Base-by-base conservation (phyloP, 2,888 invertebrate genomes). In the Perizoma affinitatum region DNA sequence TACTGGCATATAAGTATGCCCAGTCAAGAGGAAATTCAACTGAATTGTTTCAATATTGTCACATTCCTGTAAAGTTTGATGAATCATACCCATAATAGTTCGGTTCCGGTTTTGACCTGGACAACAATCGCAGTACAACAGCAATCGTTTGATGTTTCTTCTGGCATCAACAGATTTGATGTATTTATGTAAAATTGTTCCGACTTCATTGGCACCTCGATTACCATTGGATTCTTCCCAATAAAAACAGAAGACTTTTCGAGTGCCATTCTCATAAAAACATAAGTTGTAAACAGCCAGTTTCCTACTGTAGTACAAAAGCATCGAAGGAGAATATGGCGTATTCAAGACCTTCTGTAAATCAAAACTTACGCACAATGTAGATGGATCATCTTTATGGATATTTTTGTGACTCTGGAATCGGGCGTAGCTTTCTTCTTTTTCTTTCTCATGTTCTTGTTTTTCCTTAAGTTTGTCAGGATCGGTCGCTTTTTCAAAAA, bases 1-100 rank as follows among this genome's bases (percentile, higher is more conserved):
- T 1, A 79, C 78, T 5, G 79, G 75, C 80, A 82, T 80, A 58
- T 73, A 73, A 10, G 76, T 78, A 58, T 80, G 78, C n/a, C 79
- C 79, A 42, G 76, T 69, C 48, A 74, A 54, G 4, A 72, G 54
- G 56, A 51, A 74, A 52, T 71, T 70, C 4, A 71, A 63, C 58
- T 71, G 71, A 40, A 72, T 66, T 2, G 69, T 66, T 50, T 69
- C 56, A 42, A 73, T 43, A 65, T 68, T 69, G 10, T 60, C 55
- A 36, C 58, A 71, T 53, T 34, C 35, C 38, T 66, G 68, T 59
- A 71, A 71, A 49, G 71, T 67, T 54, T 22, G 22, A 57, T 65
- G 67, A 45, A 62, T 54, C 50, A 63, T 68, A 44, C 68, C 62
- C 38, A 77, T 45, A 46, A 79, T 63, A n/a, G n/a, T n/a, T n/a